Evolutionary conservation across 2,888 invertebrate species (phyloP).

Genomic region (Heteropelma amictum): DNA sequence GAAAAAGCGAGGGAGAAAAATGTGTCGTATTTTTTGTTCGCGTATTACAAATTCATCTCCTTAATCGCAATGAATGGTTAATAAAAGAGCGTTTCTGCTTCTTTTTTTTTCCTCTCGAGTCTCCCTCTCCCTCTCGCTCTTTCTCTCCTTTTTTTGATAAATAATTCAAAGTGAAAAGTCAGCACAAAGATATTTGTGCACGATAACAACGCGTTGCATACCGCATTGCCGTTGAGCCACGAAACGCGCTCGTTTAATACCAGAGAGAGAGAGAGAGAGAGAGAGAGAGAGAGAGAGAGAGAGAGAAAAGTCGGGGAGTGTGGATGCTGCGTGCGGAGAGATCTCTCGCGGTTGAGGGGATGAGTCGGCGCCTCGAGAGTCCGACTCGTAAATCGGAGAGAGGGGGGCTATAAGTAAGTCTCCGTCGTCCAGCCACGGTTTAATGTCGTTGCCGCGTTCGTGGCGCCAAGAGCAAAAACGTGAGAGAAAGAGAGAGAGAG

Average conservation of each 20-base stretch:
- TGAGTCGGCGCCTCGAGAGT: slow-evolving; percentile 50
- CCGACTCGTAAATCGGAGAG: slow-evolving; percentile 54
- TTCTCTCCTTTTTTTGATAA: background rate
- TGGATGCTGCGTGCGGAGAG: slow-evolving; percentile 39
- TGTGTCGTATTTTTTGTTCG: too few species aligned
- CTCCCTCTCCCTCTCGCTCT: too few species aligned
- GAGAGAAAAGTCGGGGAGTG: slow-evolving; percentile 8
- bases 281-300: slow-evolving; percentile 15
- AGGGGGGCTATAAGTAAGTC: slow-evolving; percentile 75
- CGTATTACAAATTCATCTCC: too few species aligned
- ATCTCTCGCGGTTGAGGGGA: slow-evolving; percentile 42
- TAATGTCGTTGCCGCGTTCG: slow-evolving; percentile 76
- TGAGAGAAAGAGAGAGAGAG: slow-evolving; percentile 21
- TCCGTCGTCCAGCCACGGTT: slow-evolving; percentile 72
- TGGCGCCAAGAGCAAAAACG: slow-evolving; percentile 75
- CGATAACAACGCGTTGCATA: slow-evolving; percentile 12
- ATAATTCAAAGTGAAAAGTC: background rate
- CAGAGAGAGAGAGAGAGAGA: slow-evolving; percentile 5
- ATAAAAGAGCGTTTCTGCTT: background rate
- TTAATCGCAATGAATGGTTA: too few species aligned
- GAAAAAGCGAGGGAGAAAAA: too few species aligned
- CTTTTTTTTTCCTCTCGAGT: background rate
- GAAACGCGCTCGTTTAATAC: slow-evolving; percentile 4
- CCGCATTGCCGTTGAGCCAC: slow-evolving; percentile 8
- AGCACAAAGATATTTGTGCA: background rate